Conservation (phyloP, 2,888 invertebrate genomes). For the Hyppa rectilinea region DNA sequence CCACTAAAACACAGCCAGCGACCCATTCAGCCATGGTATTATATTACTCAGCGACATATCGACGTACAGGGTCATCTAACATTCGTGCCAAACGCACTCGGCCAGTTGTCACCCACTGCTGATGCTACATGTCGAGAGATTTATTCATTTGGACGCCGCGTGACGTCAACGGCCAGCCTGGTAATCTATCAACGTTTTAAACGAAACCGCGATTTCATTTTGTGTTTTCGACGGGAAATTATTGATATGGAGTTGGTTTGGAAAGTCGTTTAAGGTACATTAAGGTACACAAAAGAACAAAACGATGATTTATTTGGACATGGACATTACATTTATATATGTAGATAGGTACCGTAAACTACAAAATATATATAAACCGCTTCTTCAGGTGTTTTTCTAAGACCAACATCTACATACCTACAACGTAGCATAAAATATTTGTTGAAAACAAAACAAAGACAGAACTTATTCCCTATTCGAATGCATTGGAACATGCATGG, state of each 20-base stretch:
- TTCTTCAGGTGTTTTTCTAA: neutral
- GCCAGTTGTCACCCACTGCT: constrained; percentile 74
- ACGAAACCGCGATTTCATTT: constrained; percentile 60
- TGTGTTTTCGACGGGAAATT: constrained; percentile 24
- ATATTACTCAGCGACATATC: constrained; percentile 58
- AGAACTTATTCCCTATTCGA: constrained; percentile 39
- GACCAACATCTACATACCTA: constrained; percentile 10
- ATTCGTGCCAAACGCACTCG: constrained; percentile 78
- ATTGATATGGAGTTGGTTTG: constrained; percentile 37
- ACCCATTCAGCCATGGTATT: constrained; percentile 58
- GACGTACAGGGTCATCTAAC: constrained; percentile 74
- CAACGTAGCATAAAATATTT: constrained; percentile 7
- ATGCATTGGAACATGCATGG: constrained; percentile 51
- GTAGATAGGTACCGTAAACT: neutral
- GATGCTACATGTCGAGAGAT: constrained; percentile 76
- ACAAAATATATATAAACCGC: neutral
- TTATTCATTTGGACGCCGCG: constrained; percentile 75
- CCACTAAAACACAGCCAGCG: constrained; percentile 59
- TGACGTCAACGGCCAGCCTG: constrained; percentile 63
- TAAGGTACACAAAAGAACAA: neutral
- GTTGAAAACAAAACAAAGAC: constrained; percentile 46
- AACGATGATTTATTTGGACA: neutral
- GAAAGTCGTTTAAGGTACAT: neutral
- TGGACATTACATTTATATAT: neutral
- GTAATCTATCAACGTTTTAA: constrained; percentile 70